Evolutionary conservation across 2,797 vertebrate species (phyloP).

Genomic region (Acanthurus tractus): DNA sequence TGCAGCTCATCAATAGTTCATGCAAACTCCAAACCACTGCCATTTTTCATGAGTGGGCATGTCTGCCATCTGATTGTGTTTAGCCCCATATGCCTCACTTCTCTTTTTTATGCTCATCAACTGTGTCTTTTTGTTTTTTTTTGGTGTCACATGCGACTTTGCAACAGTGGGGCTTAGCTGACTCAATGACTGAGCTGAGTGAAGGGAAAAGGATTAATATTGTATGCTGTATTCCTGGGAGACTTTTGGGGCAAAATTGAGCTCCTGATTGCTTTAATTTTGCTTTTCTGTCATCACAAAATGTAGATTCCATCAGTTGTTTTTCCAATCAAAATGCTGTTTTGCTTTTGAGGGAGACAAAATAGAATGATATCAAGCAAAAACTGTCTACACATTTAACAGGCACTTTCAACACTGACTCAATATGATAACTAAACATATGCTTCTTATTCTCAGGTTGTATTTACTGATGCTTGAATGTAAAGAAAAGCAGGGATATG

Average conservation of each 20-base stretch:
- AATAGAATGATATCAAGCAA: slow-evolving; percentile 2
- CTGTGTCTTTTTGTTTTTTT: slow-evolving; percentile 57
- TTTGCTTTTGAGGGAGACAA: slow-evolving; percentile 21
- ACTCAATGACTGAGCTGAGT: slow-evolving; percentile 44
- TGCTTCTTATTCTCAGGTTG: neutral
- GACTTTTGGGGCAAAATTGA: slow-evolving; percentile 16
- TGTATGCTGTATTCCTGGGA: slow-evolving; percentile 26
- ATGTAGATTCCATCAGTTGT: neutral
- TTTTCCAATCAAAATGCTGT: slow-evolving; percentile 28
- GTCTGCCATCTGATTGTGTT: slow-evolving; percentile 78
- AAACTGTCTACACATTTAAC: slow-evolving; percentile 14
- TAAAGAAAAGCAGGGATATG: slow-evolving; percentile 5
- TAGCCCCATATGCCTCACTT: slow-evolving; percentile 39
- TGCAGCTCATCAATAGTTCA: slow-evolving; percentile 78
- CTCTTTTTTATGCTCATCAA: slow-evolving; percentile 53
- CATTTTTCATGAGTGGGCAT: slow-evolving; percentile 69
- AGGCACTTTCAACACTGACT: slow-evolving; percentile 31
- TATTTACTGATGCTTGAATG: neutral
- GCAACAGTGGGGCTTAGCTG: slow-evolving; percentile 38
- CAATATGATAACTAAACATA: neutral
- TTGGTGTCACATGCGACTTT: slow-evolving; percentile 37
- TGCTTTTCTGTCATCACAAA: slow-evolving; percentile 11
- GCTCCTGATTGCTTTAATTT: slow-evolving; percentile 38
- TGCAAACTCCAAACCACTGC: slow-evolving; percentile 56
- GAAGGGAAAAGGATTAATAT: slow-evolving; percentile 5